Evolutionary conservation across 2,113 vertebrate genomes (phyloP).

Genomic region (Apodemus speciosus): DNA sequence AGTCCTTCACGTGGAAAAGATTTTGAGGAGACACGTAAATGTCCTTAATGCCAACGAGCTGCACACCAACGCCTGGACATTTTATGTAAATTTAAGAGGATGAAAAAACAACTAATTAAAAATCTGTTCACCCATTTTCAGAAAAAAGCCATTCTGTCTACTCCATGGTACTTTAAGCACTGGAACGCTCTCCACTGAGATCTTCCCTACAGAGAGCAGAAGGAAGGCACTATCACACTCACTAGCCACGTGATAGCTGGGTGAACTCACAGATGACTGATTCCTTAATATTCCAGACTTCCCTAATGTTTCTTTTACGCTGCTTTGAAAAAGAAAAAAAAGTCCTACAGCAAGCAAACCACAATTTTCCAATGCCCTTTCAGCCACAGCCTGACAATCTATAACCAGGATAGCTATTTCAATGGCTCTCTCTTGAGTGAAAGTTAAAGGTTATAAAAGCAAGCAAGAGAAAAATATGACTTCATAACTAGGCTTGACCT

Average conservation of each 20-base stretch:
- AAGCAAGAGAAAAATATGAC: conserved; percentile 44
- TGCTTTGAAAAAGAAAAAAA: background rate
- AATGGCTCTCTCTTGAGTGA: background rate
- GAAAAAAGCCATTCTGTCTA: background rate
- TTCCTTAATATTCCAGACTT: background rate
- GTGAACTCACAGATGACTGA: background rate
- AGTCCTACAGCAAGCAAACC: background rate
- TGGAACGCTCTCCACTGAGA: background rate
- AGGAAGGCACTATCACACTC: background rate
- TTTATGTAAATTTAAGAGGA: background rate
- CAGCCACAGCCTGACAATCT: background rate
- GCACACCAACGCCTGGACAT: background rate
- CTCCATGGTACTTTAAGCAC: background rate
- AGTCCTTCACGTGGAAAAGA: background rate
- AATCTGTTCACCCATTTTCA: background rate
- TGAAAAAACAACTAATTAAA: background rate
- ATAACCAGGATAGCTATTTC: conserved; percentile 1
- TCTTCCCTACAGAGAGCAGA: background rate
- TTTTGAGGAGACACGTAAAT: background rate
- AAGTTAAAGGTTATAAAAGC: background rate
- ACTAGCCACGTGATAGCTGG: background rate
- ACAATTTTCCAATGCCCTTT: conserved; percentile 7
- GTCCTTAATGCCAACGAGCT: background rate
- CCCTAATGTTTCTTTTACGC: background rate
- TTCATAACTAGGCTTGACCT: background rate